These are phyloP conservation scores for Anticlea derivata DNA, from an alignment of 2,888 invertebrate genomes.

Conservation along the genomic window DNA sequence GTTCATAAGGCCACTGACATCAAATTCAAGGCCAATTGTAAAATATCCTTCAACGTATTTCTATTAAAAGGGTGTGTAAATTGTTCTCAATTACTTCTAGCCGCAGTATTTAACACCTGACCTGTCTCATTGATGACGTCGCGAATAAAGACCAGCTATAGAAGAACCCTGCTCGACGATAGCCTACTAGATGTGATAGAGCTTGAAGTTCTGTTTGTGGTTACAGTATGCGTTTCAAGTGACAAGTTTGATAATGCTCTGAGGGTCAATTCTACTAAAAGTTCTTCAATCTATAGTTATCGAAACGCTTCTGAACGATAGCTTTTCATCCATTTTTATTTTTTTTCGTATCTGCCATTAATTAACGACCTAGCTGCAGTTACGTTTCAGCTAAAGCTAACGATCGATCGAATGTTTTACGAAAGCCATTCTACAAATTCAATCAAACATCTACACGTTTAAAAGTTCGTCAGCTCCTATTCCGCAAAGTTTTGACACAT, in stretches of 20 bases:
- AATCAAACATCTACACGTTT: no score
- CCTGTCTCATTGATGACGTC: constrained; percentile 38
- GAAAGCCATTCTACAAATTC: no score
- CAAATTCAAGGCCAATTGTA: constrained; percentile 1
- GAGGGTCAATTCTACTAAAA: no score
- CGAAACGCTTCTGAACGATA: no score
- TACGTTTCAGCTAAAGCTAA: no score
- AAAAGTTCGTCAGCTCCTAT: no score
- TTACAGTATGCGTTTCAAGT: constrained; percentile 2
- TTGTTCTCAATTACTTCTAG: constrained; percentile 45
- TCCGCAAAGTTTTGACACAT: no score
- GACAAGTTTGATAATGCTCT: constrained; percentile 15
- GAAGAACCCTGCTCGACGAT: neutral
- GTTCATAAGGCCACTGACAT: constrained; percentile 14
- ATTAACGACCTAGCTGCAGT: no score
- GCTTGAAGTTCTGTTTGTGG: constrained; percentile 18
- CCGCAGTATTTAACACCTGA: constrained; percentile 48
- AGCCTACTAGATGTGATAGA: neutral
- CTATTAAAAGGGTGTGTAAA: constrained; percentile 34
- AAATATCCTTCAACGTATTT: constrained; percentile 1
- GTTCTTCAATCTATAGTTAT: no score
- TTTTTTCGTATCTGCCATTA: no score
- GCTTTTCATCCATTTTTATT: no score
- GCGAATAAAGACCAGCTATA: constrained; percentile 14
- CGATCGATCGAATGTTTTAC: no score